Conservation (phyloP, 1,140 invertebrate genomes). For the Hyles vespertilio region DNA sequence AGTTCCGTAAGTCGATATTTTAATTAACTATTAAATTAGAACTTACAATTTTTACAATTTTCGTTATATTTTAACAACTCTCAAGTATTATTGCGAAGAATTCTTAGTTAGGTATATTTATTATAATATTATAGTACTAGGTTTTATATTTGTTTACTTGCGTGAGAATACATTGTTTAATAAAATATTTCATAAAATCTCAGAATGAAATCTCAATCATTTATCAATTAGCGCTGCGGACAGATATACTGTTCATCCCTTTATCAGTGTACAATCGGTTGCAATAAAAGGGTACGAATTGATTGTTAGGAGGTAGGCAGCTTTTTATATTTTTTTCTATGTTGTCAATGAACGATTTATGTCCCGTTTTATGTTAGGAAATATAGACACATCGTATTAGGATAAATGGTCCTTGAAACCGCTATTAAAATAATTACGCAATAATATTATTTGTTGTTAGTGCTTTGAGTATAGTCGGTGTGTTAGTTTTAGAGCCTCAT, state of each 20-base stretch:
- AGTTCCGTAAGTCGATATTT: no score
- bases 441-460: neutral
- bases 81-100: no score
- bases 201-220: constrained; percentile 70
- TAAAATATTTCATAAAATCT: constrained; percentile 7
- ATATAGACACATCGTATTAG: constrained; percentile 27
- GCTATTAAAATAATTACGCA: constrained; percentile 19
- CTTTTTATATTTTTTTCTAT: constrained; percentile 51
- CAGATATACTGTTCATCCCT: constrained; percentile 64
- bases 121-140: no score
- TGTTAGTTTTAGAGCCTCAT: no score
- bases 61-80: no score
- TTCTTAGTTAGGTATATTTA: no score
- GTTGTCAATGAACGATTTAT: constrained; percentile 57
- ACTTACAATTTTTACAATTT: no score
- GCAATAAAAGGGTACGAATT: constrained; percentile 66
- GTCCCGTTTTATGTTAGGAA: constrained; percentile 22
- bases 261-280: constrained; percentile 67
- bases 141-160: no score
- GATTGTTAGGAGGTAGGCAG: constrained; percentile 48
- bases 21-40: no score
- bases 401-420: constrained; percentile 32
- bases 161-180: no score
- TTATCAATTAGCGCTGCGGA: constrained; percentile 73
- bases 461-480: no score